Evolutionary conservation across 2,113 vertebrate species (phyloP).

Genomic region (Psilopogon haemacephalus): DNA sequence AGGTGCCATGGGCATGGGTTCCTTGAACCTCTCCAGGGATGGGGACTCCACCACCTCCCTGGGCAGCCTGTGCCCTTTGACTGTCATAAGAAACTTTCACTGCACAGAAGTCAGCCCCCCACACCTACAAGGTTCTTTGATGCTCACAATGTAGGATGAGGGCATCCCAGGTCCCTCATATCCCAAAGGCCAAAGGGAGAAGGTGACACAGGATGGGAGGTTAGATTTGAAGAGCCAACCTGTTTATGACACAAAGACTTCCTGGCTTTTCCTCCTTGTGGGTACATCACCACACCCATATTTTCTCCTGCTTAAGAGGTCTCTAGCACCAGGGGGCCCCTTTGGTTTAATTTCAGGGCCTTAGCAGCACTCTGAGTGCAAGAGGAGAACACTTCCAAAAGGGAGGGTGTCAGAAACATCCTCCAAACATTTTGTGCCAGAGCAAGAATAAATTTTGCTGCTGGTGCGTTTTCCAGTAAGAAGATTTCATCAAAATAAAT

Average conservation of each 20-base stretch:
- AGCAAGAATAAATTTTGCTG: neutral
- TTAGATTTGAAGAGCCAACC: neutral
- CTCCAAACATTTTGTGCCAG: neutral
- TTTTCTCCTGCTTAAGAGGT: neutral
- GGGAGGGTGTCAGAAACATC: neutral
- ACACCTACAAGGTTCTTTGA: neutral
- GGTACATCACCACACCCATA: neutral
- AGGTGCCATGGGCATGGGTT: no score
- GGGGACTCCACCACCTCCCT: no score
- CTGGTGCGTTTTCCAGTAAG: neutral
- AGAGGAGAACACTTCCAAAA: neutral
- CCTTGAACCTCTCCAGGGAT: no score
- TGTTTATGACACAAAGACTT: neutral
- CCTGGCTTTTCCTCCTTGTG: neutral
- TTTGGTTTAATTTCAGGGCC: neutral
- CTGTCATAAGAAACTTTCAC: neutral
- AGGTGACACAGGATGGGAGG: no score
- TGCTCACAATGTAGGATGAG: no score
- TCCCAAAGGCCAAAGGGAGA: no score
- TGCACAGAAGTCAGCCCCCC: neutral
- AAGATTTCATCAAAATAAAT: conserved; percentile 12
- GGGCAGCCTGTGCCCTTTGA: no score
- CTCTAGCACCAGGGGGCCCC: neutral
- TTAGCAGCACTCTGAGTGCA: neutral
- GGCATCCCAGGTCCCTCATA: no score